phyloP scores from a whole-genome alignment of 2,113 vertebrate genomes.

The Psittacara wagleri region DNA sequence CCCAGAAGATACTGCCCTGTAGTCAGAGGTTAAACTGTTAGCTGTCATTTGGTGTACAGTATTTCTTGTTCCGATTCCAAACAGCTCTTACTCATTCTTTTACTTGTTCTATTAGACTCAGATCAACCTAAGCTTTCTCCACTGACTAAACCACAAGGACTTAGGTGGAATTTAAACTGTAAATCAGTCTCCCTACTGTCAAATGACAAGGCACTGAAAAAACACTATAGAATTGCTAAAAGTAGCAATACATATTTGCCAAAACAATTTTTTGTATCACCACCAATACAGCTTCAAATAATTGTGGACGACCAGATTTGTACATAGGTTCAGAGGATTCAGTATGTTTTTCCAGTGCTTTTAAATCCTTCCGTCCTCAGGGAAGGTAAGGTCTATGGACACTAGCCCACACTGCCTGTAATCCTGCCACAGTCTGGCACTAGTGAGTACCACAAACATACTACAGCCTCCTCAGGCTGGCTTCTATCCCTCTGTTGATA shows the following conservation, averaged over 20 bases:
- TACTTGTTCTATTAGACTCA: background rate
- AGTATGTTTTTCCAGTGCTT: background rate
- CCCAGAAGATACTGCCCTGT: background rate
- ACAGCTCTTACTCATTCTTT: background rate
- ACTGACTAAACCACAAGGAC: background rate
- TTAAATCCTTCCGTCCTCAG: background rate
- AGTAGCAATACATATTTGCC: background rate
- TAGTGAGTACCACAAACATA: fast-evolving
- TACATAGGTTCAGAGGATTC: background rate
- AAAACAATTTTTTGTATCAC: background rate
- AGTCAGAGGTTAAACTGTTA: background rate
- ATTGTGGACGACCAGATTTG: background rate
- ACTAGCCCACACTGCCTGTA: background rate
- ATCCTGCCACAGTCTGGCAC: background rate
- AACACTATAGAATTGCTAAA: background rate
- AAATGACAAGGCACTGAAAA: background rate
- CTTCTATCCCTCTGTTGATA: background rate
- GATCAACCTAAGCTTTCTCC: background rate
- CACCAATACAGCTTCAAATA: background rate
- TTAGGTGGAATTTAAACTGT: background rate
- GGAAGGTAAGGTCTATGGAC: background rate
- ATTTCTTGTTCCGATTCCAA: background rate
- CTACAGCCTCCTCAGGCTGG: background rate
- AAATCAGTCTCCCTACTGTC: background rate
- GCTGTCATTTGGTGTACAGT: background rate